Conservation (phyloP, 2,113 vertebrate species). For the Sinocyclocheilus maitianheensis region DNA sequence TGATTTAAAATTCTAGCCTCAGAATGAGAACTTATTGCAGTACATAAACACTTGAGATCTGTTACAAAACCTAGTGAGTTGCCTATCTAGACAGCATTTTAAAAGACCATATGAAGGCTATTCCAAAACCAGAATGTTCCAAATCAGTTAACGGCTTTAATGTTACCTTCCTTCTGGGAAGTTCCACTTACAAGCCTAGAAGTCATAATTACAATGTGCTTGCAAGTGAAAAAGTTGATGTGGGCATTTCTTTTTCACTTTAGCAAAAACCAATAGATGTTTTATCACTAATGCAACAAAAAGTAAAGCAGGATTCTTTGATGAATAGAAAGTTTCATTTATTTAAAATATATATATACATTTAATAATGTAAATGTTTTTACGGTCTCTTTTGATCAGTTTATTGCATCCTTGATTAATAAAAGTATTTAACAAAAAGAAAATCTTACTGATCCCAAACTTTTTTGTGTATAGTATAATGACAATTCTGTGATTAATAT, state of each 20-base stretch:
- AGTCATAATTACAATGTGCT: conserved; percentile 1
- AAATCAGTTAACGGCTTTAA: too few relatives aligned
- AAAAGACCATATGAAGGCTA: conserved; percentile 6
- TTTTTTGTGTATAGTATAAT: too few relatives aligned
- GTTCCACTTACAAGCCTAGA: background rate
- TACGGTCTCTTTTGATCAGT: background rate
- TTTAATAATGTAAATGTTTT: background rate
- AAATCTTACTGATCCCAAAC: too few relatives aligned
- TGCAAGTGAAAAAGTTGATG: background rate
- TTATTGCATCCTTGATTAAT: background rate
- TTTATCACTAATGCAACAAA: background rate
- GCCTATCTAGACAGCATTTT: conserved; percentile 36
- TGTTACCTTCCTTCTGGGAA: background rate
- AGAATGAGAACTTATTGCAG: background rate
- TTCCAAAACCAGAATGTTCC: too few relatives aligned
- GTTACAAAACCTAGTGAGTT: background rate
- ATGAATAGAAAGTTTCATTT: background rate
- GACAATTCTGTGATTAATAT: too few relatives aligned
- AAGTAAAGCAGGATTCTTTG: background rate
- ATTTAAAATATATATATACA: background rate
- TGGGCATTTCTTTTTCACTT: background rate
- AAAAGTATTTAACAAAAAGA: background rate
- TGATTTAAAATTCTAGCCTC: conserved; percentile 59
- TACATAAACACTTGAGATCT: background rate
- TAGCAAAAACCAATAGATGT: background rate